These are phyloP conservation scores for Clarias laeviceps DNA, from an alignment of 2,797 vertebrate species.

Conservation along the genomic window DNA sequence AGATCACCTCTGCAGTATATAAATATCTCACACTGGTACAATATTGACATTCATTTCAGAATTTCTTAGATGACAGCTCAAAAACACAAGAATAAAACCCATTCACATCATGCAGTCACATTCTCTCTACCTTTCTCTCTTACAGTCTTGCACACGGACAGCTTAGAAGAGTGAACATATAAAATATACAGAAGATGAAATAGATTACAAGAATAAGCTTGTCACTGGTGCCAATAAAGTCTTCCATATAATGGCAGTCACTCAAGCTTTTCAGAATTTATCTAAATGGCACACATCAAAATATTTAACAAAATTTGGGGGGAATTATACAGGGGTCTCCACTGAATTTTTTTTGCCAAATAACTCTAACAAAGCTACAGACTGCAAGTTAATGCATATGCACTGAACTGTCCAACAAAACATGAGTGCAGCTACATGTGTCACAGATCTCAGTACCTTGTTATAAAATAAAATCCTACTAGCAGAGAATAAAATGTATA, in stretches of 20 bases:
- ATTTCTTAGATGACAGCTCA: constrained; percentile 64
- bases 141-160: constrained; percentile 52
- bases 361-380: background rate
- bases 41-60: constrained; percentile 64
- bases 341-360: background rate
- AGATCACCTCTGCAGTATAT: constrained; percentile 74
- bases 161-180: constrained; percentile 61
- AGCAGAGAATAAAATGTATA: constrained; percentile 9
- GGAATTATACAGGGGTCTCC: background rate
- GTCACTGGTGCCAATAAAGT: constrained; percentile 35
- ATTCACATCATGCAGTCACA: constrained; percentile 31
- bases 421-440: background rate
- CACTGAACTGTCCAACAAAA: constrained; percentile 3
- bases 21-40: constrained; percentile 78
- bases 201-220: constrained; percentile 56
- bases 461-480: background rate
- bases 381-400: constrained; percentile 28
- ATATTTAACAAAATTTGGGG: background rate
- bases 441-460: constrained; percentile 20
- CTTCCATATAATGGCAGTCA: background rate
- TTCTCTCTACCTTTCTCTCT: constrained; percentile 38
- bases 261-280: constrained; percentile 6
- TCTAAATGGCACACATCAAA: constrained; percentile 12
- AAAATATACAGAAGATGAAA: constrained; percentile 55
- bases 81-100: constrained; percentile 51